Base-by-base conservation (phyloP, 2,113 vertebrate species). In the Platichthys stellatus region DNA sequence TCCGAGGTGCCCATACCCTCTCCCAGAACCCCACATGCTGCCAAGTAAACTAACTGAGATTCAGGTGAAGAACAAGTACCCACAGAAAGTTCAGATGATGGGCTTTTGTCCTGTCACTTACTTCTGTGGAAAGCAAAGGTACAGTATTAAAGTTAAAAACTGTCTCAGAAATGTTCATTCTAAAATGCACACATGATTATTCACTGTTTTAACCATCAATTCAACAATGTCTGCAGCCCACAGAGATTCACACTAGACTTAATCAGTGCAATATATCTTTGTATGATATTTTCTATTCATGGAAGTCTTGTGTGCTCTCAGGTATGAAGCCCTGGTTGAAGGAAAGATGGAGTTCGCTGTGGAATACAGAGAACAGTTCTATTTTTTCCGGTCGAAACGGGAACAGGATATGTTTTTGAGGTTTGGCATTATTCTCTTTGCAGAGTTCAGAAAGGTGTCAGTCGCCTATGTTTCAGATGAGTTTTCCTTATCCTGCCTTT, bases 31-130 rank as follows among this genome's bases (percentile, higher is more conserved):
- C 4, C 53, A 94, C 20, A 89, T 93, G 92, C 87, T 98, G 56
- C 98, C 98, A 47, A 93, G 84, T 83, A 96, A 85, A 70, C 85
- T 98, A 72, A 96, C 91, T 0, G 84, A 74, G 0, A 84, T 84
- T 57, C 94, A 96, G 83, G 93, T 98, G 74, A 97, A 95, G 85
- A 89, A 90, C 49, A 93, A 72, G 56, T 96, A 96, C 86, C 97
- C 96, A 56, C 78, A 87, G 76, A 94, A 93, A 58, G 94, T 93
- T 15, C 96, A 98, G 88, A 92, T 99, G 92, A 95, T 94, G 72
- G 96, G 97, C 58, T 97, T 96, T 87, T 99, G 98, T 78, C 95
- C 97, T 5, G 96, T 99, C 80, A 97, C 97, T 60, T 99, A 96
- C 72, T 80, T 94, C 76, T 96, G 98, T 40, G 97, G 97, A 64